phyloP scores from a whole-genome alignment of 1,140 invertebrate genomes.

The Drosophila mayri region DNA sequence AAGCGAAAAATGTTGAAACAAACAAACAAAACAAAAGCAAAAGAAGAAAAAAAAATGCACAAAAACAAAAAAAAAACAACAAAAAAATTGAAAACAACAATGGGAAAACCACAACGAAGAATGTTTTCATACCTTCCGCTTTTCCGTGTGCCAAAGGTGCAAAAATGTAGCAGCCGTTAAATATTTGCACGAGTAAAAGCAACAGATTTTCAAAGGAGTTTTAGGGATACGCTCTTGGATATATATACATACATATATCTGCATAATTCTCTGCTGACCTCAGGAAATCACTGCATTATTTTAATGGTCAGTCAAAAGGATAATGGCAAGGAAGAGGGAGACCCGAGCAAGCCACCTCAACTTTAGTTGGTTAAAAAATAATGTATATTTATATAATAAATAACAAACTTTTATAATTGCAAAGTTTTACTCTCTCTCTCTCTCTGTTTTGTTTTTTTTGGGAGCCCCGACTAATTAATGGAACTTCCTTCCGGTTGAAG shows the following conservation, averaged over 20 bases:
- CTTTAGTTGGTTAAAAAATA: slow-evolving; percentile 9
- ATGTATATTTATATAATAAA: slow-evolving; percentile 6
- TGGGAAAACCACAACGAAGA: slow-evolving; percentile 76
- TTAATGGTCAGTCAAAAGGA: slow-evolving; percentile 50
- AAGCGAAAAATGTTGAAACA: slow-evolving; percentile 46
- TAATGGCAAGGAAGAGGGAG: slow-evolving; percentile 1
- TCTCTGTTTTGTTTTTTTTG: background rate
- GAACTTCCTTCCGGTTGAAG: slow-evolving; percentile 44
- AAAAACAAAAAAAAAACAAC: background rate
- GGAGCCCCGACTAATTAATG: slow-evolving; percentile 55
- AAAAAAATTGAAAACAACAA: slow-evolving; percentile 71
- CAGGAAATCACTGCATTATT: slow-evolving; percentile 81
- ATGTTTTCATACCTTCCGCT: slow-evolving; percentile 76
- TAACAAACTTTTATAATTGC: slow-evolving; percentile 56
- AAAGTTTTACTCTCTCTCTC: slow-evolving; percentile 51
- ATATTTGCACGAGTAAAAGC: slow-evolving; percentile 74
- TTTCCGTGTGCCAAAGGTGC: slow-evolving; percentile 56
- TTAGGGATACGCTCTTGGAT: background rate
- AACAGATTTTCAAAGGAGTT: slow-evolving; percentile 68
- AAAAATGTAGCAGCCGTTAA: slow-evolving; percentile 82
- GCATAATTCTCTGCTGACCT: slow-evolving; percentile 68
- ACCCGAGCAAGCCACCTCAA: background rate
- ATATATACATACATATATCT: slow-evolving; percentile 21
- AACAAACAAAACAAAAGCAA: slow-evolving; percentile 36
- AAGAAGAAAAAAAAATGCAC: background rate